A percentile compares a stretch with the other conserved stretches of the same genome.
Conservation (phyloP, 2,888 invertebrate genomes). For the Pasiphila rectangulata region DNA sequence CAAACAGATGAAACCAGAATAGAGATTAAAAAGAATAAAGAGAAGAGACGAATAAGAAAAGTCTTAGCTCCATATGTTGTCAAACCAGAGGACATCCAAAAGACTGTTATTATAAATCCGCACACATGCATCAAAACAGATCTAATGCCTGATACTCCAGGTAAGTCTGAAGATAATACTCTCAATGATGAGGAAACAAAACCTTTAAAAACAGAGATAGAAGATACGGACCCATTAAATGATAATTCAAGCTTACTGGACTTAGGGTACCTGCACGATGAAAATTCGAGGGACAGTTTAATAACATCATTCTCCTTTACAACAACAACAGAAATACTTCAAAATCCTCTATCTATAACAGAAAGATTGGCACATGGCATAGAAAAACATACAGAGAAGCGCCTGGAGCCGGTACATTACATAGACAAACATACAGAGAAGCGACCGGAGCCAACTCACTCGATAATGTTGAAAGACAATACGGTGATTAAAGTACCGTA, state of each 20-base stretch:
- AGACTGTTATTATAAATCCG: constrained; percentile 7
- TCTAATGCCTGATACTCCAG: not conserved
- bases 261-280: constrained; percentile 37
- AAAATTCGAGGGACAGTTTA: constrained; percentile 49
- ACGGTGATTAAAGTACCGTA: constrained; percentile 34
- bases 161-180: not conserved
- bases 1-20: constrained; percentile 50
- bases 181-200: not conserved
- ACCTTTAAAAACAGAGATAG: not conserved
- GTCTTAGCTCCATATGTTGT: constrained; percentile 52
- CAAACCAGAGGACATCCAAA: constrained; percentile 6
- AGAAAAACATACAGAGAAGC: constrained; percentile 14
- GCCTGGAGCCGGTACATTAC: not conserved
- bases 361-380: too few relatives aligned
- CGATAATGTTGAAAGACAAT: constrained; percentile 33
- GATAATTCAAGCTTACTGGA: constrained; percentile 20
- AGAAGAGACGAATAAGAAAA: constrained; percentile 34
- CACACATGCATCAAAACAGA: not conserved
- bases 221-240: not conserved
- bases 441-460: constrained; percentile 8
- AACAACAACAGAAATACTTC: constrained; percentile 31
- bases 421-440: constrained; percentile 20
- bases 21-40: constrained; percentile 26
- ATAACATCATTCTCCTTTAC: constrained; percentile 39
- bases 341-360: constrained; percentile 34